Evolutionary conservation across 2,113 vertebrate species (phyloP), one percentile per base, ranked within the genome.

Genomic region (Pelmatolapia mariae): DNA sequence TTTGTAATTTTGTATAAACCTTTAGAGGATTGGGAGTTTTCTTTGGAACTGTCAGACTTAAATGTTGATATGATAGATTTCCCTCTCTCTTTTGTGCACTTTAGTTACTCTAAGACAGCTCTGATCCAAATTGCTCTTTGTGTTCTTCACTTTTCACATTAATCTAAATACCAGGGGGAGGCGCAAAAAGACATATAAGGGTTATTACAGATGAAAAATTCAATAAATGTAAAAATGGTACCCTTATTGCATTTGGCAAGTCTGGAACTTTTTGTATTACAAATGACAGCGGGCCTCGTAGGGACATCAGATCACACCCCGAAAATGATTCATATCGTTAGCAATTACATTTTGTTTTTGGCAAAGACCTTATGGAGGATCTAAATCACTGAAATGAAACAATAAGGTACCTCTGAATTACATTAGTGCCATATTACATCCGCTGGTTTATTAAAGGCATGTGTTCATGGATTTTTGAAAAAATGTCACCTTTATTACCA

Each of bases 321-420:
- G 50, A 54, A 85, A 89, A 83, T 82, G 59, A 90, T 91, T 88
- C 80, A 86, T 87, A 83, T 87, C 85, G 12, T 56, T 81, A 52
- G 80, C 50, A 84, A 88, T 89, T 78, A 61, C 56, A 86, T 88
- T 89, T 81, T 80, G 78, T 84, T 91, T 91, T 87, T 88, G 87
- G 89, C 82, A 61, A 80, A 38, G 29, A 80, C 73, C 83, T 19
- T 50, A 63, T 18, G 31, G 40, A 86, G 68, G 63, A 80, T 61
- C 45, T 89, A 80, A 85, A 93, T 91, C 57, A 87, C 5, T 59
- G 52, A 57, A 89, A 78, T 78, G 71, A 78, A 50, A 78, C 71
- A 85, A 29, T 56, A 43, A 73, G 45, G 66, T 61, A 2, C 80
- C 54, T 71, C 45, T 56, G 36, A 63, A 88, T 79, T 57, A 88